Base-by-base conservation (phyloP, 2,888 invertebrate species). In the Spilosoma lubricipeda region DNA sequence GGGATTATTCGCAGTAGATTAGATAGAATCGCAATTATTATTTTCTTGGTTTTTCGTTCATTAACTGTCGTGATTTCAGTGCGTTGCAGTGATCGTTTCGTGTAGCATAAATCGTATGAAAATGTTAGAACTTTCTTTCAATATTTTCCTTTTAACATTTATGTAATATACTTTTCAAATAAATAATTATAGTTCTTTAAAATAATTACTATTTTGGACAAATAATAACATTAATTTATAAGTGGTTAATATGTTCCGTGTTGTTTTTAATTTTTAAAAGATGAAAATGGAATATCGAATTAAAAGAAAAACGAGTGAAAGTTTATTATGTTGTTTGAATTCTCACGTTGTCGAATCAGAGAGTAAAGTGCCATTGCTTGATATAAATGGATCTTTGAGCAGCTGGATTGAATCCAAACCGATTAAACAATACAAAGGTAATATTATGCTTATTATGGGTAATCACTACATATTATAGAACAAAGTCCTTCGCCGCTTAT, bases 311-410 rank as follows among this genome's bases (percentile, higher is more conserved):
- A 65, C 45, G 18, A 18, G 63, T n/a, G 67, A 52, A 45, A 66
- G 66, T 70, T 52, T 69, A 11, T 56, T 70, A 39, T 70, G 76
- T 70, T 76, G 72, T 76, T 67, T 75, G 20, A 72, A 73, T 15
- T 52, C 36, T 39, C 23, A 23, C n/a, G 18, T 67, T 18, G 9
- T 18, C 30, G 39, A 48, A 15, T n/a, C 67, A 0, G 70, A 76
- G 30, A 73, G 73, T 67, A 76, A 56, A 64, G 67, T 73, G 63
- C 70, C 30, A 23, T 45, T 73, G 8, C 65, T 75, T 1, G 70
- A 70, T 64, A 23, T 70, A 3, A 59, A 63, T 3, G 69, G 64
- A 69, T 75, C 65, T 39, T 27, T 75, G n/a, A 13, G 48, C 20
- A 42, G 73, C 1, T 72, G 75, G 76, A 48, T 48, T 39, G 67